Conservation (phyloP, 2,888 invertebrate species). For the Nomada hirtipes region DNA sequence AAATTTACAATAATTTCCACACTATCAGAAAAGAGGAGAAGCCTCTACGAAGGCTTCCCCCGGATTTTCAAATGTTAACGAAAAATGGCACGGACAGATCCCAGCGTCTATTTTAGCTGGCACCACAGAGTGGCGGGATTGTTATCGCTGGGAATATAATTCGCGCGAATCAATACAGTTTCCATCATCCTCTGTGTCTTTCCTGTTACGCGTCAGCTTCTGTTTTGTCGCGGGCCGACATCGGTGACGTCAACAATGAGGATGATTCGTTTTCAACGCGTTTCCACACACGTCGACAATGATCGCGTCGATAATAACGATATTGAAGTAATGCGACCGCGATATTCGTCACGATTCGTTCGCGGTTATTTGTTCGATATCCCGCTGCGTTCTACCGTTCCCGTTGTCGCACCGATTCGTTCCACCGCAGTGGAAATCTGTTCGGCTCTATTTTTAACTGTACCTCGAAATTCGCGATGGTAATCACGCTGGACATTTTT, state of each 20-base stretch:
- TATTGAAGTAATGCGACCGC: conserved; percentile 41
- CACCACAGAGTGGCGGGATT: conserved; percentile 32
- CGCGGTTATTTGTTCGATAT: conserved; percentile 26
- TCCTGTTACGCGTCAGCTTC: conserved; percentile 47
- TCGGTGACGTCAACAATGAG: conserved; percentile 37
- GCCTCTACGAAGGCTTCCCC: not conserved
- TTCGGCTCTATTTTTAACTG: too few relatives aligned
- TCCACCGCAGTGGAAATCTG: not conserved
- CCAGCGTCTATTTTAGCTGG: conserved; percentile 26
- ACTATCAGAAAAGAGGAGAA: too few relatives aligned
- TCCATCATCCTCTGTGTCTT: conserved; percentile 42
- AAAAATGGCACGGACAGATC: not conserved
- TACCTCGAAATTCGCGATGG: too few relatives aligned
- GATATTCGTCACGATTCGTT: conserved; percentile 29
- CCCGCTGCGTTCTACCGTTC: not conserved
- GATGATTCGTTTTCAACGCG: conserved; percentile 44
- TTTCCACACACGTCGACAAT: conserved; percentile 31
- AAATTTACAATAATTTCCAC: too few relatives aligned
- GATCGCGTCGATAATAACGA: conserved; percentile 53
- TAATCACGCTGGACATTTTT: too few relatives aligned
- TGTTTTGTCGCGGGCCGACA: conserved; percentile 37
- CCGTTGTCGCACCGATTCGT: conserved; percentile 13
- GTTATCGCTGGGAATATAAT: conserved; percentile 49
- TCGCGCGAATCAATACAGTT: conserved; percentile 47
- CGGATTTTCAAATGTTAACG: not conserved